Conservation (phyloP, 2,888 invertebrate genomes). For the Mycalesis mineus region DNA sequence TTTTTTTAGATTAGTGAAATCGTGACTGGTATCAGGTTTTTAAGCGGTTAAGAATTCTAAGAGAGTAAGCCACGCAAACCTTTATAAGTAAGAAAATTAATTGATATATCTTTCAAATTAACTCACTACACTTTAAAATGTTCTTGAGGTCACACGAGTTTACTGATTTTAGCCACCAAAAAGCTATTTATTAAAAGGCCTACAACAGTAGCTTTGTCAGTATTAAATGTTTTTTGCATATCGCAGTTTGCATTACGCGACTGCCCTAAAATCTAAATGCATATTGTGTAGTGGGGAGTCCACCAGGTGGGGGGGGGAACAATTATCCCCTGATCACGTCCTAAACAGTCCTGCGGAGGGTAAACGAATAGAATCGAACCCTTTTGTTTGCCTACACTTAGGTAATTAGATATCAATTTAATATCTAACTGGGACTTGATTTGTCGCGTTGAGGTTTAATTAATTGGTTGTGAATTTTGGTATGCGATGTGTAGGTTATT, state of each 20-base stretch:
- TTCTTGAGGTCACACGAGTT: no score
- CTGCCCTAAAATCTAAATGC: conserved; percentile 45
- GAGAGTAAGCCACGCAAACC: no score
- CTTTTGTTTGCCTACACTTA: conserved; percentile 45
- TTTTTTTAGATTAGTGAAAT: no score
- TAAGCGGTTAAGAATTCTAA: no score
- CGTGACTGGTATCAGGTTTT: no score
- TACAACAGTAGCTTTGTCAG: no score
- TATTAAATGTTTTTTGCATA: not conserved
- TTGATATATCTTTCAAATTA: no score
- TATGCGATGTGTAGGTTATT: conserved; percentile 6
- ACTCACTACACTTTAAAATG: no score
- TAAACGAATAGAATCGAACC: conserved; percentile 43
- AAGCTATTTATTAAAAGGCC: no score
- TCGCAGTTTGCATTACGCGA: conserved; percentile 27
- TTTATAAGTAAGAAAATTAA: no score
- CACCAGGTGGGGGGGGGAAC: conserved; percentile 39
- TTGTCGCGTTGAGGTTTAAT: conserved; percentile 34
- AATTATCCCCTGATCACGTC: conserved; percentile 54
- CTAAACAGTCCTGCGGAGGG: conserved; percentile 47
- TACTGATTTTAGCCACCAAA: no score
- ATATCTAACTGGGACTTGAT: conserved; percentile 34
- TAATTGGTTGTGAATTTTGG: conserved; percentile 23
- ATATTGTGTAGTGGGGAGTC: conserved; percentile 46
- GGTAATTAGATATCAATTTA: conserved; percentile 38